Percentiles rank a stretch among this genome's conserved stretches.
phyloP scores from a whole-genome alignment of 2,113 vertebrate species.

The Labeo catla region DNA sequence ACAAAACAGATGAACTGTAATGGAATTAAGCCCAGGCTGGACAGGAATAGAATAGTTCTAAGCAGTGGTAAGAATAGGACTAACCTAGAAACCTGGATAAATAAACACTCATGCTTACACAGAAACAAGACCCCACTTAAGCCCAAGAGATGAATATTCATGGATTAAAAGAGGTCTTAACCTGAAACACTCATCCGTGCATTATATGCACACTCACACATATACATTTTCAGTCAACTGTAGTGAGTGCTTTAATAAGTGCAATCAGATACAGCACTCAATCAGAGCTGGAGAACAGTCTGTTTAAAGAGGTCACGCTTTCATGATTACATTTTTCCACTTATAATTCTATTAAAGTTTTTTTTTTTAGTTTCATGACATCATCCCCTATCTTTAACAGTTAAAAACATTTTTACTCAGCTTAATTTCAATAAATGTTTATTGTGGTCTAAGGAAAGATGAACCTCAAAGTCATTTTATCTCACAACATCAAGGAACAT shows the following conservation, averaged over 20 bases:
- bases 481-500: background rate
- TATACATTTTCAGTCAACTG: background rate
- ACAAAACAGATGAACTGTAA: constrained; percentile 21
- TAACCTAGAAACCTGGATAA: constrained; percentile 45
- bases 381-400: background rate
- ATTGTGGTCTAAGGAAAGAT: background rate
- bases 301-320: background rate
- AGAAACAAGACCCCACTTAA: background rate
- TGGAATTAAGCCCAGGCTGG: constrained; percentile 30
- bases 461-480: background rate
- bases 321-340: background rate
- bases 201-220: background rate
- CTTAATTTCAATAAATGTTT: background rate
- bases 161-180: constrained; percentile 10
- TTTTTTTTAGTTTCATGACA: background rate
- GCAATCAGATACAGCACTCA: background rate
- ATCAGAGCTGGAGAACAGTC: background rate
- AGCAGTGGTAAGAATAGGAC: constrained; percentile 34
- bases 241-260: constrained; percentile 1
- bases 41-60: constrained; percentile 39
- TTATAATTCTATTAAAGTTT: background rate
- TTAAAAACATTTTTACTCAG: background rate
- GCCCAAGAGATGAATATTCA: background rate
- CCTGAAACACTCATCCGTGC: background rate
- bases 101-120: background rate